phyloP scores from a whole-genome alignment of 1,140 invertebrate species.

The Drosophila rufa region DNA sequence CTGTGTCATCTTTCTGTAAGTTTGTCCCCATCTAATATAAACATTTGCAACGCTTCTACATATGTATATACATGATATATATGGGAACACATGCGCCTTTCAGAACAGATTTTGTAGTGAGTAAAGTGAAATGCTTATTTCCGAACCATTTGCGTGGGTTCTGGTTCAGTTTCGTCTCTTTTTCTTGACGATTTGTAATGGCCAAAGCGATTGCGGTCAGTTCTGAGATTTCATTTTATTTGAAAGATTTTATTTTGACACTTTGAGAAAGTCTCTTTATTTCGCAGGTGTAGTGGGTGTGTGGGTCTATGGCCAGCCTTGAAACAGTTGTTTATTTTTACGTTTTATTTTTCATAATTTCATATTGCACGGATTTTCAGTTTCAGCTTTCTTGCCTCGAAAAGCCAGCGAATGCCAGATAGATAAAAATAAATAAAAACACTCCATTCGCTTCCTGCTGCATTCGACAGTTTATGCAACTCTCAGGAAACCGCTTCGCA shows the following conservation, averaged over 20 bases:
- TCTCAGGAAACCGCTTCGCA: constrained; percentile 73
- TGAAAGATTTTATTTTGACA: constrained; percentile 43
- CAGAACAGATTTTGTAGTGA: constrained; percentile 17
- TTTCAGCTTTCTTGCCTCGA: background rate
- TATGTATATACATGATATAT: constrained; percentile 8
- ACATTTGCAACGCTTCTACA: constrained; percentile 4
- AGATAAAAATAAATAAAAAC: constrained; percentile 27
- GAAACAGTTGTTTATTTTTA: constrained; percentile 53
- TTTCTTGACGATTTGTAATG: constrained; percentile 58
- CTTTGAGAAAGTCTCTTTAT: constrained; percentile 47
- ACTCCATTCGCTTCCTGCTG: constrained; percentile 65
- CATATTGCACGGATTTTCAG: constrained; percentile 32
- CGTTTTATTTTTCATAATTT: constrained; percentile 30
- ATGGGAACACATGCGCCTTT: constrained; percentile 30
- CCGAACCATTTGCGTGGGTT: constrained; percentile 41
- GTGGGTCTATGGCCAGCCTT: constrained; percentile 63
- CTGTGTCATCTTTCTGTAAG: constrained; percentile 58
- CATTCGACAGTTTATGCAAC: constrained; percentile 76
- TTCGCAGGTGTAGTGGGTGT: constrained; percentile 28
- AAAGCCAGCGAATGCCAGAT: constrained; percentile 22
- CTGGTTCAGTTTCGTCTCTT: constrained; percentile 14
- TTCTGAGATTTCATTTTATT: constrained; percentile 44
- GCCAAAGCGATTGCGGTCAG: constrained; percentile 53
- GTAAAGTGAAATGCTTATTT: constrained; percentile 49
- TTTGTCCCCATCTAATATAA: constrained; percentile 19